Evolutionary conservation across 2,113 vertebrate species (phyloP).

Genomic region (Cinclus cinclus): DNA sequence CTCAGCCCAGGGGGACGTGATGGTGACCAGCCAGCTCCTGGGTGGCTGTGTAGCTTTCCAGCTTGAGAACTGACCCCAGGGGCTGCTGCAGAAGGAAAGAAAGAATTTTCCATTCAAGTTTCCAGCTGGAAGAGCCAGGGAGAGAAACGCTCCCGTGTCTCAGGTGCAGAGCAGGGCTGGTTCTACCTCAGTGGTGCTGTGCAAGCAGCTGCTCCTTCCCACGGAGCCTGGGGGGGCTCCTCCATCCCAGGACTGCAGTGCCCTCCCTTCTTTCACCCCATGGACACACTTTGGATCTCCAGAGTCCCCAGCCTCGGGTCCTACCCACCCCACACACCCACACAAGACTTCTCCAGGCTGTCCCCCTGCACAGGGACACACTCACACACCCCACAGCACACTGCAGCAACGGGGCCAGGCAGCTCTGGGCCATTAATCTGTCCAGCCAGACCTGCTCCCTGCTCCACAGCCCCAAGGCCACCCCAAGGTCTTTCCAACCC

Average conservation of each 20-base stretch:
- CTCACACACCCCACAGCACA: neutral
- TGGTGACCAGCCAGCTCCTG: neutral
- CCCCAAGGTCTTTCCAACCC: neutral
- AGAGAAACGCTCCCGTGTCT: fast-evolving
- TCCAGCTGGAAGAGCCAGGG: neutral
- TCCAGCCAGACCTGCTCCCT: fast-evolving
- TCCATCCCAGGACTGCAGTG: neutral
- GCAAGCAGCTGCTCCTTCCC: neutral
- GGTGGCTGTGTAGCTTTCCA: neutral
- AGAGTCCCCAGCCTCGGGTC: neutral
- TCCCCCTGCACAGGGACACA: fast-evolving
- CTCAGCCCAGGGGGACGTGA: neutral
- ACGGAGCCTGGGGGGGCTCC: fast-evolving
- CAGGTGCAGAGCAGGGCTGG: neutral
- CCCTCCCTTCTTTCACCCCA: neutral
- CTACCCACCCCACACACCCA: fast-evolving
- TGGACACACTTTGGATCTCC: fast-evolving
- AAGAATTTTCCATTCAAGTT: neutral
- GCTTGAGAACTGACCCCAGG: neutral
- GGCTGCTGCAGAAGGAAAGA: neutral
- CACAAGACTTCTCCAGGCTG: fast-evolving
- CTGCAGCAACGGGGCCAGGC: fast-evolving
- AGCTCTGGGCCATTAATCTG: neutral
- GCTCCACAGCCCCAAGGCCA: slow-evolving; percentile 12
- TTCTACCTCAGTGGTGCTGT: neutral